These are phyloP conservation scores for Biston stratarius DNA, from an alignment of 2,888 invertebrate species.

Conservation along the genomic window DNA sequence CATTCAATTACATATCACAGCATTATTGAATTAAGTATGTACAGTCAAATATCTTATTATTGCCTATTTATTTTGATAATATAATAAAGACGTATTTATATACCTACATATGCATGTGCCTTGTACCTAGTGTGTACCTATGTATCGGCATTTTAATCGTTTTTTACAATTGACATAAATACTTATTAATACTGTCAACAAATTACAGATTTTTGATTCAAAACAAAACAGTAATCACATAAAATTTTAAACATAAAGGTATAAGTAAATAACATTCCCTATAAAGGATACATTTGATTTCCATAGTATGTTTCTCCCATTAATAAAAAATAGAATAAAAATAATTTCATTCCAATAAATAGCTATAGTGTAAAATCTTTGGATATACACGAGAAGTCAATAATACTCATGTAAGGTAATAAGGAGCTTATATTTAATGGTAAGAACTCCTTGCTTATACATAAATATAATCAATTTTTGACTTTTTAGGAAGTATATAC, in stretches of 20 bases:
- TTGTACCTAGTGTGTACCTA: neutral
- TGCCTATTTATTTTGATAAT: conserved; percentile 28
- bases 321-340: neutral
- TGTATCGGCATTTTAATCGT: neutral
- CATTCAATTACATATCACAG: conserved; percentile 64
- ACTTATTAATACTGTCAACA: conserved; percentile 9
- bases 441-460: neutral
- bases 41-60: conserved; percentile 48
- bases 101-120: neutral
- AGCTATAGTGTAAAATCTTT: conserved; percentile 20
- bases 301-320: neutral
- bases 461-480: neutral
- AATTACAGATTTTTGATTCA: conserved; percentile 5
- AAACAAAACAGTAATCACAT: neutral
- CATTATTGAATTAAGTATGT: conserved; percentile 54
- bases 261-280: neutral
- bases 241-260: neutral
- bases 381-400: conserved; percentile 26
- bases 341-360: conserved; percentile 14
- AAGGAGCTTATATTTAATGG: neutral
- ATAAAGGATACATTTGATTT: neutral
- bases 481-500: neutral
- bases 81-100: conserved; percentile 1
- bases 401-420: conserved; percentile 1
- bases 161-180: conserved; percentile 1